These are phyloP conservation scores for Synanthedon andrenaeformis DNA, from an alignment of 2,888 invertebrate species.

Conservation along the genomic window DNA sequence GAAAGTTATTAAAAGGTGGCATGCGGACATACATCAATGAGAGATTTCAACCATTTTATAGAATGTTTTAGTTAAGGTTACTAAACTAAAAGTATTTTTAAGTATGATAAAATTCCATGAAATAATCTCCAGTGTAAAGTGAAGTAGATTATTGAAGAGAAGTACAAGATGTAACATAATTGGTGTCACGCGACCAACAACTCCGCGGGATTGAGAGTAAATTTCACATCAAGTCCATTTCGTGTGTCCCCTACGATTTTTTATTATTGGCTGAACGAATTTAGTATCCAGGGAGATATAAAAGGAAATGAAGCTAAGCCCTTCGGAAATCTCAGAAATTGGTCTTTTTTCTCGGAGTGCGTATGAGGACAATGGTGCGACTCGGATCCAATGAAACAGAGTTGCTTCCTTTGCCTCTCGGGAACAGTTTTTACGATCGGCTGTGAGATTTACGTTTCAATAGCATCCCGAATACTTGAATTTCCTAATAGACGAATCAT, in stretches of 20 bases:
- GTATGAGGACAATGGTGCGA: slow-evolving; percentile 60
- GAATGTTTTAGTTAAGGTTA: no score
- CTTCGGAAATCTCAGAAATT: slow-evolving; percentile 69
- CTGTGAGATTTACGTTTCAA: slow-evolving; percentile 53
- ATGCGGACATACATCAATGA: no score
- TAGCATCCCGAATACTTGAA: slow-evolving; percentile 44
- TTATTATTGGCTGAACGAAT: slow-evolving; percentile 68
- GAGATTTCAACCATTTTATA: no score
- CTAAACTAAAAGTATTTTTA: no score
- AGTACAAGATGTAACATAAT: not conserved
- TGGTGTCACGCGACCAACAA: slow-evolving; percentile 44
- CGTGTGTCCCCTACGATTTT: slow-evolving; percentile 58
- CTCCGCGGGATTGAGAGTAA: slow-evolving; percentile 42
- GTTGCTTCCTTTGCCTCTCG: slow-evolving; percentile 44
- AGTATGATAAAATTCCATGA: no score
- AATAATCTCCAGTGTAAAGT: no score
- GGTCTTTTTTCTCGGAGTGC: slow-evolving; percentile 57
- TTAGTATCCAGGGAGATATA: slow-evolving; percentile 69
- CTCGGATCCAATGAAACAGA: slow-evolving; percentile 53
- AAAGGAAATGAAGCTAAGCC: slow-evolving; percentile 70
- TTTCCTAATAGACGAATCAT: slow-evolving; percentile 41
- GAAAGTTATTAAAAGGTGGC: no score
- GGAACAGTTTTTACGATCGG: slow-evolving; percentile 62
- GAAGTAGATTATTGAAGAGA: no score
- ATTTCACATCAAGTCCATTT: slow-evolving; percentile 56